Base-by-base conservation (phyloP, 2,113 vertebrate species). In the Xiphophorus couchianus region DNA sequence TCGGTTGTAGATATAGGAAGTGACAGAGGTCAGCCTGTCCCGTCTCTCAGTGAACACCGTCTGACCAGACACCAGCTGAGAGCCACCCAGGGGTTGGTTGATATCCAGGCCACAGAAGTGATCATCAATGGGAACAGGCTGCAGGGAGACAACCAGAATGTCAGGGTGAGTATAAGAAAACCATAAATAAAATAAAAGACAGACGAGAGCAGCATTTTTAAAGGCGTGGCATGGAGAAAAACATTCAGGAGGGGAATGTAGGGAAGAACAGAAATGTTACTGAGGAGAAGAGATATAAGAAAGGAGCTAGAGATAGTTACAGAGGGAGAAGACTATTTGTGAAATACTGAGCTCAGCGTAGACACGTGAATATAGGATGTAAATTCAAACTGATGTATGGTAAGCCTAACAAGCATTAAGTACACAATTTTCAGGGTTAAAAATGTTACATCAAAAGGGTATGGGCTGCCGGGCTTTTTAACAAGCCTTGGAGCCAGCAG, bases 41-140 rank as follows among this genome's bases (percentile, higher is more conserved):
- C 95, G 93, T 89, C 92, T 95, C 76, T 97, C 96, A 1, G 95
- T 96, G 83, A 95, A 98, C 48, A 98, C 89, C 0, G 89, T 94
- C 83, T 92, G 91, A 4, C 97, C 97, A 0, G 96, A 95, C 87
- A 99, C 96, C 0, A 97, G 94, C 31, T 92, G 94, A 0, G 96
- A 97, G 72, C 97, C 97, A 65, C 97, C 97, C 29, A 99, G 93
- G 0, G 97, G 97, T 88, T 99, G 97, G 94, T 99, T 99, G 90
- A 99, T 99, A 90, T 98, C 97, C 30, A 98, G 90, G 73, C 97
- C 97, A 0, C 97, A 99, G 94, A 99, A 99, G 62, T 96, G 96
- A 89, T 99, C 97, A 61, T 98, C 97, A 0, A 99, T 99, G 75
- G 97, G 97, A 62, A 99, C 97, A 4, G 97, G 97, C 97, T 99